Evolutionary conservation across 2,888 invertebrate species (phyloP).

Genomic region (Lithosia quadra): DNA sequence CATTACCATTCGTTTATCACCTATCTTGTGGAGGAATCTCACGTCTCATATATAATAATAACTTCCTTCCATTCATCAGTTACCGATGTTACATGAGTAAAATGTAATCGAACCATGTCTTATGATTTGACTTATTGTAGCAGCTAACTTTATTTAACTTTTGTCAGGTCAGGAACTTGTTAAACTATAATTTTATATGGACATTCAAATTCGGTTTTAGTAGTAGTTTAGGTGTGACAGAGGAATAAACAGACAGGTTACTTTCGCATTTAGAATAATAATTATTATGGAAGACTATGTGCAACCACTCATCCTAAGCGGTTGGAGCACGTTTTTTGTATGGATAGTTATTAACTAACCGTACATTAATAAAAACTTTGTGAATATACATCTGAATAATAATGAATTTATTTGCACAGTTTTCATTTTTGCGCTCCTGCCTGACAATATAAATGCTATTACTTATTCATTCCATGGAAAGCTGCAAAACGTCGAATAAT

Average conservation of each 20-base stretch:
- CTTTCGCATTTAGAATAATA: too few species aligned
- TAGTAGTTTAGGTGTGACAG: background rate
- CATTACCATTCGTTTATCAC: conserved; percentile 60
- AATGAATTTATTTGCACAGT: conserved; percentile 30
- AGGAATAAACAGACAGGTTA: too few species aligned
- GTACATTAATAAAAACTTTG: conserved; percentile 39
- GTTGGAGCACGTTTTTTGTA: background rate
- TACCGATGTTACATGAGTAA: conserved; percentile 43
- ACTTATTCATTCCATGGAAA: conserved; percentile 44
- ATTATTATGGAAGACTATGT: too few species aligned
- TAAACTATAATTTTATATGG: background rate
- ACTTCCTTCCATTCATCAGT: conserved; percentile 64
- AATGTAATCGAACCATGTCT: conserved; percentile 36
- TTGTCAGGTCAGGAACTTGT: too few species aligned
- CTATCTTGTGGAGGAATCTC: conserved; percentile 56
- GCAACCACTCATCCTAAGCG: background rate
- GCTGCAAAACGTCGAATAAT: conserved; percentile 39
- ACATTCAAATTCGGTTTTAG: background rate
- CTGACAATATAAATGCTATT: conserved; percentile 55
- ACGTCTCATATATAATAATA: conserved; percentile 59
- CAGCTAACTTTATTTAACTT: background rate
- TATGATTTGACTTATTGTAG: conserved; percentile 23
- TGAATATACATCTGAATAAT: conserved; percentile 30
- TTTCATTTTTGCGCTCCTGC: conserved; percentile 52
- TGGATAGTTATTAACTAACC: conserved; percentile 17